Base-by-base conservation (phyloP, 2,888 invertebrate species). In the Deilephila porcellus region DNA sequence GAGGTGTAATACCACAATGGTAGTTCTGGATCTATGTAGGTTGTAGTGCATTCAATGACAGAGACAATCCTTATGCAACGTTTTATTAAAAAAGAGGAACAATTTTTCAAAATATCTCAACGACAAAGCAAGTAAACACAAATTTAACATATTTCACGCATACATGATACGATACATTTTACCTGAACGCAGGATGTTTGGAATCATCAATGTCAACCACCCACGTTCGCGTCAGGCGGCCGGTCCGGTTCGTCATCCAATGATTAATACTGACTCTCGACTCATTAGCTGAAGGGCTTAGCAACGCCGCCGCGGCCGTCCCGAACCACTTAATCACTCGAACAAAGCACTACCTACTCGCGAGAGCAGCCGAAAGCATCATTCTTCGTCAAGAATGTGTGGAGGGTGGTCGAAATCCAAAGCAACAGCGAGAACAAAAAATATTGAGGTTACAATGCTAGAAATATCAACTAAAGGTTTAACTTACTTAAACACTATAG, bases 271-370 rank as follows among this genome's bases (percentile, higher is more conserved):
- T 86, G 88, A 88, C 92, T 88, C 87, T 93, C 91, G 90, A 93
- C 93, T 94, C 94, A 94, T 94, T 94, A 94, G 93, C 92, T 91
- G 93, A 93, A 94, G 94, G 94, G 94, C 93, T 93, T 91, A 93
- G 92, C 89, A 91, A 88, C 88, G 88, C 88, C 84, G 87, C 88
- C 84, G 87, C 85, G 82, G 74, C 81, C 86, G 84, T 81, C 78
- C 88, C 88, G 86, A 86, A 90, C 89, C 90, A 94, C 93, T 94
- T 94, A 94, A 94, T 94, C 94, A 94, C 92, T 88, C 92, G 93
- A 92, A 94, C 94, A 94, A 93, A 93, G 93, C 92, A 90, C 92
- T 93, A 90, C 93, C 93, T 93, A 93, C 93, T 92, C 91, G 91
- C 90, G 86, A 87, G 88, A 89, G 88, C 89, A 92, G 91, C 91